Percentiles rank a stretch among this genome's conserved stretches.
Evolutionary conservation across 2,888 invertebrate species (phyloP).

Genomic region (Bugulina stolonifera): DNA sequence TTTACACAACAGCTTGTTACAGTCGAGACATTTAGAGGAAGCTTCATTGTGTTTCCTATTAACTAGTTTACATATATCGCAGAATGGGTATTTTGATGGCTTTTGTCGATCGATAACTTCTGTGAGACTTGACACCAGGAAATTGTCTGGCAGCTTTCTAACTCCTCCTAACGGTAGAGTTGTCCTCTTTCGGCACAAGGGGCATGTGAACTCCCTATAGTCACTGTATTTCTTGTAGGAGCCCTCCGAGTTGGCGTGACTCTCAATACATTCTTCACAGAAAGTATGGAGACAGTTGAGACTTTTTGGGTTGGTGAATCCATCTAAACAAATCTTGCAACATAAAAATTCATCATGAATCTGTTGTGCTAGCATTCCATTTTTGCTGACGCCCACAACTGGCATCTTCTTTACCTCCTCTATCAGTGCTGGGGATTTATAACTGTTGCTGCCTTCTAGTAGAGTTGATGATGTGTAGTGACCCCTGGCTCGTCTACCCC

Average conservation of each 20-base stretch:
- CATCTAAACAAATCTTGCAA: slow-evolving; percentile 53
- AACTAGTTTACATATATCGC: slow-evolving; percentile 53
- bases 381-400: slow-evolving; percentile 31
- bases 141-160: slow-evolving; percentile 54
- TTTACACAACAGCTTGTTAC: slow-evolving; percentile 52
- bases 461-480: slow-evolving; percentile 18
- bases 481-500: not conserved
- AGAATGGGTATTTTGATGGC: slow-evolving; percentile 51
- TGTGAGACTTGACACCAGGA: slow-evolving; percentile 51
- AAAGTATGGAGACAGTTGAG: slow-evolving; percentile 53
- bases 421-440: not conserved
- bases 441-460: not conserved
- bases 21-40: slow-evolving; percentile 52
- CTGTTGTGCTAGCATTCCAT: slow-evolving; percentile 51
- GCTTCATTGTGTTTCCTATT: slow-evolving; percentile 50
- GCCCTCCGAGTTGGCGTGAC: slow-evolving; percentile 51
- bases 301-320: slow-evolving; percentile 52
- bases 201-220: slow-evolving; percentile 54
- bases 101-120: slow-evolving; percentile 48
- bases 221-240: slow-evolving; percentile 53
- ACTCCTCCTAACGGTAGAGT: slow-evolving; percentile 53
- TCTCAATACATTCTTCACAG: slow-evolving; percentile 53
- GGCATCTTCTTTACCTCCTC: slow-evolving; percentile 14
- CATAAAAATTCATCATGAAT: slow-evolving; percentile 54
- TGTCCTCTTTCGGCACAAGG: slow-evolving; percentile 53